Base-by-base conservation (phyloP, 2,888 invertebrate species). In the Matsumyia berberina region DNA sequence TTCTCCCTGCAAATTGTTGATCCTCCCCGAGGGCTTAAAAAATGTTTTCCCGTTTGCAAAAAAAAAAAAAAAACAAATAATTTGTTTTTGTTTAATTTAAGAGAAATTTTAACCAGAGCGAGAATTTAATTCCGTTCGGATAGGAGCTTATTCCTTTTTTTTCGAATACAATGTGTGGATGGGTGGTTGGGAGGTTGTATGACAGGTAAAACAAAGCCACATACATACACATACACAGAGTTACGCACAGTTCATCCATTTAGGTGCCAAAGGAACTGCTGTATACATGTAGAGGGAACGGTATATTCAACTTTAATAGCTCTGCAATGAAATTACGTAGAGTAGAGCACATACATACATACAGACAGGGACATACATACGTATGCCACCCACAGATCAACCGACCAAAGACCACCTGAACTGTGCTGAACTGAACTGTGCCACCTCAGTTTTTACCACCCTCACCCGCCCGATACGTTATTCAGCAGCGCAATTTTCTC, bases 401-500 rank as follows among this genome's bases (percentile, higher is more conserved):
- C 73, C 79, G 73, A 73, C 73, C 78, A 62, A 83, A 74, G 79
- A 79, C 79, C 79, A 83, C 79, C 79, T 83, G 83, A 81, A 67
- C 73, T 64, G 57, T 72, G 58, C 72, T 72, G 79, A 82, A 82
- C 67, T 69, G 73, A 83, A 83, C 79, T 83, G 73, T 79, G 73
- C 73, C 83, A 79, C 70, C 70, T n/a, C 44, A 46, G 44, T 70
- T 42, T n/a, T 42, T 66, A n/a, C n/a, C n/a, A n/a, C 8, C 73
- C 24, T 4, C 4, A 24, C 24, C 67, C 49, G n/a, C n/a, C 17
- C 35, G 8, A 53, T 39, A 62, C 11, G 62, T 44, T 46, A 64
- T 53, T 55, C 53, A 64, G 53, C 46, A 72, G 62, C 15, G 62
- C 15, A 64, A 72, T 55, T 57, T 57, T 37, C 49, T 57, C 46